phyloP scores from a whole-genome alignment of 2,888 invertebrate species.

The Mesorhabditis belari region DNA sequence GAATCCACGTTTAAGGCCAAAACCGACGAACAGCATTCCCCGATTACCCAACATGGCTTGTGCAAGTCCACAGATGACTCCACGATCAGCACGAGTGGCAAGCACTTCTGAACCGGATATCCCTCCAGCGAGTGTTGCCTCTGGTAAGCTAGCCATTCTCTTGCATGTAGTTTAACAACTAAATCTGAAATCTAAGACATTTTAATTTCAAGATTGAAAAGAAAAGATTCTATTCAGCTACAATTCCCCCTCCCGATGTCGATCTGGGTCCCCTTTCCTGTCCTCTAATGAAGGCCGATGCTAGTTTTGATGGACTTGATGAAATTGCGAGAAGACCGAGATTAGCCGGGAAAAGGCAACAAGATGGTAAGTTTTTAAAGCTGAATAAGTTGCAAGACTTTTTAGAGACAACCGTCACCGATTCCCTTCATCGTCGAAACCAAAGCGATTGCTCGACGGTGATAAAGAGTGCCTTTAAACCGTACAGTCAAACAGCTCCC shows the following conservation, averaged over 20 bases:
- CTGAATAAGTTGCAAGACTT: too few relatives aligned
- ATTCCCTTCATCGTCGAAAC: conserved; percentile 17
- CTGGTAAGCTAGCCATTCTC: not conserved
- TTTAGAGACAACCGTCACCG: not conserved
- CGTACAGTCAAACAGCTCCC: conserved; percentile 23
- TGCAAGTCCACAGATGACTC: not conserved
- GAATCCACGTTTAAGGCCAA: conserved; percentile 50
- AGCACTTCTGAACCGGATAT: not conserved
- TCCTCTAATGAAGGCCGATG: conserved; percentile 17
- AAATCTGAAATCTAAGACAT: too few relatives aligned
- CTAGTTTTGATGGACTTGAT: conserved; percentile 28
- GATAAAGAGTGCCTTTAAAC: conserved; percentile 32
- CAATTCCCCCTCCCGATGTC: not conserved
- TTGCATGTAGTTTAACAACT: too few relatives aligned
- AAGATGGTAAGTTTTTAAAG: too few relatives aligned
- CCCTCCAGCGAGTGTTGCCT: not conserved
- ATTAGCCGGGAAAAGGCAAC: too few relatives aligned
- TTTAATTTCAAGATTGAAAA: too few relatives aligned
- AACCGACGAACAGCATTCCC: conserved; percentile 26
- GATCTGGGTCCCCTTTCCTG: conserved; percentile 9
- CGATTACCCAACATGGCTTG: not conserved
- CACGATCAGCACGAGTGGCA: not conserved
- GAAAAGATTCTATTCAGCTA: too few relatives aligned
- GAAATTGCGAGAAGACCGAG: not conserved
- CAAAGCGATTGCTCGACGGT: conserved; percentile 22